Evolutionary conservation across 2,113 vertebrate genomes (phyloP).

Genomic region (Pithys albifrons): DNA sequence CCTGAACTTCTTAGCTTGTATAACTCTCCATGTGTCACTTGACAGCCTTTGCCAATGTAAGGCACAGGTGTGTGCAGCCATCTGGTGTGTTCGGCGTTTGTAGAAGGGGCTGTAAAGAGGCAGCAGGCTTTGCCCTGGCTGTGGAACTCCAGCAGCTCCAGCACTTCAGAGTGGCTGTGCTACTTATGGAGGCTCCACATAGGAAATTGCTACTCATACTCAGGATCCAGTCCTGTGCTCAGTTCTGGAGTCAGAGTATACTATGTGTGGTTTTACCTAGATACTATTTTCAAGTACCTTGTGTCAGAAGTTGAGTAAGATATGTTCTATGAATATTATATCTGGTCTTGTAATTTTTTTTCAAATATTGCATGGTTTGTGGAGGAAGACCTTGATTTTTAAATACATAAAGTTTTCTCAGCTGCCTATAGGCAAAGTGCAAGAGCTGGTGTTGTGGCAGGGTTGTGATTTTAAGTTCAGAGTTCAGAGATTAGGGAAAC

Average conservation of each 20-base stretch:
- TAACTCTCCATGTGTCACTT: background rate
- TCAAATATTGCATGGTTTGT: background rate
- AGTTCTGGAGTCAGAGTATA: background rate
- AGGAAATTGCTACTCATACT: background rate
- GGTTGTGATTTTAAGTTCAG: background rate
- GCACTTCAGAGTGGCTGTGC: background rate
- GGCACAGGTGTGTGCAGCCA: background rate
- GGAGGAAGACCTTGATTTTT: background rate
- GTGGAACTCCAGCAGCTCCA: background rate
- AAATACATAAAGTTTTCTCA: background rate
- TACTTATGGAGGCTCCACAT: background rate
- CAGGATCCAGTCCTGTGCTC: background rate
- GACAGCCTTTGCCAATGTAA: accelerated
- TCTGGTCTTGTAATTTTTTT: background rate
- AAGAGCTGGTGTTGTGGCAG: background rate
- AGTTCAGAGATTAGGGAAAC: background rate
- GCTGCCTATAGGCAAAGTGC: background rate
- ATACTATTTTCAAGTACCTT: background rate
- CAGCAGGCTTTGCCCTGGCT: background rate
- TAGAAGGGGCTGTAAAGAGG: background rate
- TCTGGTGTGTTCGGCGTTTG: background rate
- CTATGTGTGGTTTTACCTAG: background rate
- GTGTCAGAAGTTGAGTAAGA: background rate
- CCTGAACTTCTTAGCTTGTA: background rate
- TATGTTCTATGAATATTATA: background rate